These are phyloP conservation scores for Neogobius melanostomus DNA, from an alignment of 2,113 vertebrate genomes.

Conservation along the genomic window DNA sequence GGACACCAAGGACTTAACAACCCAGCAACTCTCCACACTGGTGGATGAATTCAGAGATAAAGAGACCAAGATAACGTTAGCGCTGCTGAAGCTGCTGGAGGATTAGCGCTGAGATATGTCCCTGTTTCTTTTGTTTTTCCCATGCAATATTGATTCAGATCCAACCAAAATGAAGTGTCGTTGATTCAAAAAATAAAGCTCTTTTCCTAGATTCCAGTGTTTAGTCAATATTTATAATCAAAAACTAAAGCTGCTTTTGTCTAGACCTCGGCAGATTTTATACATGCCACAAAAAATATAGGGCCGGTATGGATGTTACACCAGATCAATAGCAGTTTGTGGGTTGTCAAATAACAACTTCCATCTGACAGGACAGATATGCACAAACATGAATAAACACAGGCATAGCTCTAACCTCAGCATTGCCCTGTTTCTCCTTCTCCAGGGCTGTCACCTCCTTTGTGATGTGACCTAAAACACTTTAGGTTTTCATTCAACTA, in stretches of 20 bases:
- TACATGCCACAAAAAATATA: too few species aligned
- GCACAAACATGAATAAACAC: too few species aligned
- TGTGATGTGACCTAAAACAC: not conserved
- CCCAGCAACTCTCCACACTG: not conserved
- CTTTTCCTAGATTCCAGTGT: not conserved
- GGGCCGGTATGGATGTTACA: too few species aligned
- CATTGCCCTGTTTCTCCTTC: not conserved
- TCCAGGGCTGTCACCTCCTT: not conserved
- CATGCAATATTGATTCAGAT: not conserved
- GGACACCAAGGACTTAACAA: not conserved
- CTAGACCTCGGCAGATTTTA: too few species aligned
- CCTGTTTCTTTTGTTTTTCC: not conserved
- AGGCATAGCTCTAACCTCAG: not conserved
- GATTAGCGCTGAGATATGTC: not conserved
- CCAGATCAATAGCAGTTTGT: too few species aligned
- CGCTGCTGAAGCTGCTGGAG: not conserved
- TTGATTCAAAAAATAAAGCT: not conserved
- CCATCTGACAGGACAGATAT: too few species aligned
- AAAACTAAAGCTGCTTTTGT: too few species aligned
- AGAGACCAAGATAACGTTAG: not conserved
- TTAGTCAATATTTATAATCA: not conserved
- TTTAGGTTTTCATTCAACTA: not conserved
- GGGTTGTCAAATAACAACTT: too few species aligned
- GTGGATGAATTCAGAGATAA: not conserved
- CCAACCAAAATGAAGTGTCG: not conserved